Evolutionary conservation across 2,888 invertebrate species (phyloP).

Genomic region (Lasioglossum calceatum): DNA sequence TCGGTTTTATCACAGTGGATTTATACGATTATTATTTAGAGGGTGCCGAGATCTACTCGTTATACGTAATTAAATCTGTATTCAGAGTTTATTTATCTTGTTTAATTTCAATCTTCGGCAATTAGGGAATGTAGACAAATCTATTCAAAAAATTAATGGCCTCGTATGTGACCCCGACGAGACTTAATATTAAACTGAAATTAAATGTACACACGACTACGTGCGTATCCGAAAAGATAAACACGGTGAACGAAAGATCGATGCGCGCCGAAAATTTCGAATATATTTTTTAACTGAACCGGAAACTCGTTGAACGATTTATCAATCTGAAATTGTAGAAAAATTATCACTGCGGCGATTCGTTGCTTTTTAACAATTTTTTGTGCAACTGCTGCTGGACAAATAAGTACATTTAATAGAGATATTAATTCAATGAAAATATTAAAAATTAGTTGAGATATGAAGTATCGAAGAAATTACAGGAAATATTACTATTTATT

Average conservation of each 20-base stretch:
- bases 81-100: background rate
- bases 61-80: background rate
- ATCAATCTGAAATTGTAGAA: background rate
- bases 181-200: background rate
- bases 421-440: no score
- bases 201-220: background rate
- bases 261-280: background rate
- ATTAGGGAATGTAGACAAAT: background rate
- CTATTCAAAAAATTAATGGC: background rate
- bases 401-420: no score
- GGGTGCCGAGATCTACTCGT: background rate
- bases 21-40: background rate
- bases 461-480: no score
- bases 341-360: background rate
- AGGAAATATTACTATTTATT: no score
- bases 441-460: no score
- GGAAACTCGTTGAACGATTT: background rate
- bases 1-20: background rate
- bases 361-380: background rate
- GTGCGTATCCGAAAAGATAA: background rate
- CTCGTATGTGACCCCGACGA: background rate
- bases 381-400: no score
- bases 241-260: background rate
- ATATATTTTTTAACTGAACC: background rate
- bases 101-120: background rate